Conservation (phyloP, 1,140 invertebrate species). For the Monomorium pharaonis region DNA sequence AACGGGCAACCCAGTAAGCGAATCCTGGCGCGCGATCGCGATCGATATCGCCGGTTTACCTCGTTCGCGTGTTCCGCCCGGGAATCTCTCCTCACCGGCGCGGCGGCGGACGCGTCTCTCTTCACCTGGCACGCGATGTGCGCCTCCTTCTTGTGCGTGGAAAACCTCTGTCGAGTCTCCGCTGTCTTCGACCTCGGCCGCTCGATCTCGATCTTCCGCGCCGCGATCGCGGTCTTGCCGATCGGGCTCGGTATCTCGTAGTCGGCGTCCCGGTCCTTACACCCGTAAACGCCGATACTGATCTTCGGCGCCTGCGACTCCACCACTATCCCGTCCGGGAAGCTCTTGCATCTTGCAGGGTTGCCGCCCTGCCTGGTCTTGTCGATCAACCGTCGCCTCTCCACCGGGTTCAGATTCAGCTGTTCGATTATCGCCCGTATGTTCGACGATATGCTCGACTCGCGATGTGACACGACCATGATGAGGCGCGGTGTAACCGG, state of each 20-base stretch:
- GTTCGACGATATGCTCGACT: constrained; percentile 82
- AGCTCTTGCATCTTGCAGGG: constrained; percentile 64
- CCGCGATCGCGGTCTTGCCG: background rate
- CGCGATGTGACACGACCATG: constrained; percentile 83
- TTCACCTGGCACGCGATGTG: background rate
- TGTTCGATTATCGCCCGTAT: constrained; percentile 84
- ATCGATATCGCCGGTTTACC: constrained; percentile 48
- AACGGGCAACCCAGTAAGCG: background rate
- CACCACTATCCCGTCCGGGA: constrained; percentile 46
- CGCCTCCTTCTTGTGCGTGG: constrained; percentile 51
- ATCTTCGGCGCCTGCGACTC: constrained; percentile 76
- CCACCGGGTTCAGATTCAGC: constrained; percentile 82
- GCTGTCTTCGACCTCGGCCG: constrained; percentile 59
- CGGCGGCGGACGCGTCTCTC: constrained; percentile 21
- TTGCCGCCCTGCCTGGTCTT: constrained; percentile 62
- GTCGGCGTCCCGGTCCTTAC: constrained; percentile 58
- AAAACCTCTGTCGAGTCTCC: constrained; percentile 58
- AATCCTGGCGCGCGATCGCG: constrained; percentile 11
- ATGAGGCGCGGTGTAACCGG: constrained; percentile 33
- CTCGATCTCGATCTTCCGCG: constrained; percentile 63
- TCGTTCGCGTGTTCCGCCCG: constrained; percentile 49
- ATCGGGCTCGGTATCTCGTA: constrained; percentile 62
- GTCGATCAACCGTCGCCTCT: constrained; percentile 76
- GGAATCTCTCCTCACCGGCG: constrained; percentile 37
- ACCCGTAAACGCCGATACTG: constrained; percentile 83